Conservation (phyloP, 2,113 vertebrate genomes). For the Aplodontia rufa region DNA sequence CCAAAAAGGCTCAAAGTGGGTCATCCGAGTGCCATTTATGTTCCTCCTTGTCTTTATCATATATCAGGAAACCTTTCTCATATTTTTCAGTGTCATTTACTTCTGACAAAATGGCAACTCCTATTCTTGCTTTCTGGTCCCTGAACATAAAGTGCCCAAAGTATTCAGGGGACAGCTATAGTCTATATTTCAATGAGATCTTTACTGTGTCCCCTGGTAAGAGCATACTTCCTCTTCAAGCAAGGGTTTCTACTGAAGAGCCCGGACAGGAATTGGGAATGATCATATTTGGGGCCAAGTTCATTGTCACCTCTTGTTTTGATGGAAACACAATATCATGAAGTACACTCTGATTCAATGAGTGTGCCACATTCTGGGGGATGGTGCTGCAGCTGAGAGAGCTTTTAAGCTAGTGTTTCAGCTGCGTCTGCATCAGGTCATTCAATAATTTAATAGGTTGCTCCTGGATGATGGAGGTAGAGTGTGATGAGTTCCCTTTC, state of each 20-base stretch:
- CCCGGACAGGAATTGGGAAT: neutral
- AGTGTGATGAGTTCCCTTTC: neutral
- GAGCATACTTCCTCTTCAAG: neutral
- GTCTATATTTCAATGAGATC: neutral
- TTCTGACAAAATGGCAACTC: neutral
- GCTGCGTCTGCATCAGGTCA: neutral
- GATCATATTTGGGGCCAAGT: neutral
- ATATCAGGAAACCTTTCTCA: neutral
- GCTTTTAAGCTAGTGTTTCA: neutral
- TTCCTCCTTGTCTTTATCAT: neutral
- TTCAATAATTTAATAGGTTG: neutral
- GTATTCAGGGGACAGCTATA: neutral
- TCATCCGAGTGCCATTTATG: neutral
- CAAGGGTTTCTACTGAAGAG: neutral
- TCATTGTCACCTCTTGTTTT: neutral
- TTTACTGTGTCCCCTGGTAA: neutral
- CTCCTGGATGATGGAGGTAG: neutral
- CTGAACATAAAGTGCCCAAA: neutral
- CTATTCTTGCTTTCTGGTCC: neutral
- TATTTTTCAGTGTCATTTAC: neutral
- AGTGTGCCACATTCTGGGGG: neutral
- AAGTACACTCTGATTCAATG: neutral
- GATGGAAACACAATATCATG: neutral
- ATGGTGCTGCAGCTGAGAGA: neutral
- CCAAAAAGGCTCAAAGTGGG: neutral